A percentile compares a stretch with the other conserved stretches of the same genome.
phyloP scores from a whole-genome alignment of 2,797 vertebrate genomes.

The Sebastes kiyomatsui region DNA sequence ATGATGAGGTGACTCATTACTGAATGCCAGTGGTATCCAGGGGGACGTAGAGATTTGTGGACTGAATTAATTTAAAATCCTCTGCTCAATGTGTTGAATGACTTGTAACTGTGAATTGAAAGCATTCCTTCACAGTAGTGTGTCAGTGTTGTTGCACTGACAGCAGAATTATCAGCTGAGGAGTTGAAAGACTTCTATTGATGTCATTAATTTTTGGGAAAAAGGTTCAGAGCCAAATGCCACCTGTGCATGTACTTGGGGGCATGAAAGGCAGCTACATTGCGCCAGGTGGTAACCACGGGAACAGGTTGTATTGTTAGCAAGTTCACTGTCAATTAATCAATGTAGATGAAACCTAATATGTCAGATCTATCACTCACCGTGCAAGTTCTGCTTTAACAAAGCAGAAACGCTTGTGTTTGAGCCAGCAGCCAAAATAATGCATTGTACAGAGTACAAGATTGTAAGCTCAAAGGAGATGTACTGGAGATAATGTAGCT shows the following conservation, averaged over 20 bases:
- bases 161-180: background rate
- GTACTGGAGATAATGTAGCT: background rate
- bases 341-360: background rate
- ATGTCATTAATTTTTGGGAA: background rate
- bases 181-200: background rate
- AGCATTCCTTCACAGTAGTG: background rate
- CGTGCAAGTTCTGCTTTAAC: background rate
- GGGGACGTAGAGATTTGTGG: background rate
- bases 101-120: background rate
- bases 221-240: slow-evolving; percentile 7
- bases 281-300: slow-evolving; percentile 21
- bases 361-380: background rate
- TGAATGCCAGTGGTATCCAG: background rate
- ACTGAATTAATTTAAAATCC: background rate
- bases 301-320: slow-evolving; percentile 29
- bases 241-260: background rate
- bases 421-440: background rate
- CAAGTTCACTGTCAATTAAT: background rate
- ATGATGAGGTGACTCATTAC: slow-evolving; percentile 24
- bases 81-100: background rate
- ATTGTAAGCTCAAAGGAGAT: too few species aligned
- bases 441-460: background rate
- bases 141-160: background rate
- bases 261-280: background rate
- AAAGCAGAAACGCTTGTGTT: background rate